phyloP scores from a whole-genome alignment of 2,888 invertebrate species.

The Mesoligia furuncula region DNA sequence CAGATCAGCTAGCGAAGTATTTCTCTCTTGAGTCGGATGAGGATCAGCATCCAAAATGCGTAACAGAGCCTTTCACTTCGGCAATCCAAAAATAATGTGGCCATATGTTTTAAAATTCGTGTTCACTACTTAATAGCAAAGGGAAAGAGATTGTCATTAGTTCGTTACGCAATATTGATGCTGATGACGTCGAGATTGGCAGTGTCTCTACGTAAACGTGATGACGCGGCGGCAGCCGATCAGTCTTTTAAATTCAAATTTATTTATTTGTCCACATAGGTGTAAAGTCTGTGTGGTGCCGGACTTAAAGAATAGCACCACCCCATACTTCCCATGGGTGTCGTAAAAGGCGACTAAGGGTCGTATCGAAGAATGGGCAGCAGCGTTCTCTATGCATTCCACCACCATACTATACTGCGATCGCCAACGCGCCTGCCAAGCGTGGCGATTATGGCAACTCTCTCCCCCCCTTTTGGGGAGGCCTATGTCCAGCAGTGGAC shows the following conservation, averaged over 20 bases:
- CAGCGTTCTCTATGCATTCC: no score
- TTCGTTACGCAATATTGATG: constrained; percentile 19
- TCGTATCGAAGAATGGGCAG: no score
- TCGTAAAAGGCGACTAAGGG: no score
- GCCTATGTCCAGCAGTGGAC: no score
- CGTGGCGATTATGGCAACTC: no score
- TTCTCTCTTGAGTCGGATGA: not conserved
- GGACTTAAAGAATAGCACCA: no score
- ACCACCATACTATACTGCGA: no score
- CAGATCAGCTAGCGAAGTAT: not conserved
- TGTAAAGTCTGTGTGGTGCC: no score
- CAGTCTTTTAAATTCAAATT: not conserved
- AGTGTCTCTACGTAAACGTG: not conserved
- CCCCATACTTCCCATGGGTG: no score
- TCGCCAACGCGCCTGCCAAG: no score
- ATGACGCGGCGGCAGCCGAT: constrained; percentile 5
- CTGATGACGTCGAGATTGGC: constrained; percentile 23
- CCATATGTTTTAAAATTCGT: not conserved
- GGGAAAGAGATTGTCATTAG: constrained; percentile 17
- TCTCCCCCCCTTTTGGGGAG: no score
- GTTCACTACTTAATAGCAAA: constrained; percentile 5
- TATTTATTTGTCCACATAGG: not conserved
- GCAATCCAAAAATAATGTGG: not conserved
- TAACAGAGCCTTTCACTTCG: constrained; percentile 1
- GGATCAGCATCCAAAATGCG: not conserved